Evolutionary conservation across 2,888 invertebrate genomes (phyloP).

Genomic region (Stenchaetothrips biformis): DNA sequence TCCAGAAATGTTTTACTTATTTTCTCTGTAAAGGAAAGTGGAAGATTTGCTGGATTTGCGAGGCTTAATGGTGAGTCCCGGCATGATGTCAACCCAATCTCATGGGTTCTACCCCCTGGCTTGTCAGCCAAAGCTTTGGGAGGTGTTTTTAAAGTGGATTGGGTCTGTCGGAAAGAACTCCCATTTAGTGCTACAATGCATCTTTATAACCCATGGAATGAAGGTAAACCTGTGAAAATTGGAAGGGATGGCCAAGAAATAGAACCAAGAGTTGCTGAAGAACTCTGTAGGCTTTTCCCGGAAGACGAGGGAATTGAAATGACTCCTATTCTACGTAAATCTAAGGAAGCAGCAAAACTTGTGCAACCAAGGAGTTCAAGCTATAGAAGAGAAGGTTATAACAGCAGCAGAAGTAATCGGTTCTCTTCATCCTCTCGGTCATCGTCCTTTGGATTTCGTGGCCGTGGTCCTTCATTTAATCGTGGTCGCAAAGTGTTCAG

Average conservation of each 20-base stretch:
- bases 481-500: constrained; percentile 54
- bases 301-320: constrained; percentile 87
- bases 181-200: constrained; percentile 89
- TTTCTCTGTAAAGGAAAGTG: constrained; percentile 97
- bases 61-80: constrained; percentile 82
- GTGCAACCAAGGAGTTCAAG: constrained; percentile 49
- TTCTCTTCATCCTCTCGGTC: constrained; percentile 30
- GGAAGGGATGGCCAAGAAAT: constrained; percentile 99
- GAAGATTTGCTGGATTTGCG: constrained; percentile 92
- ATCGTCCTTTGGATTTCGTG: constrained; percentile 32
- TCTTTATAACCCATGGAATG: constrained; percentile 96
- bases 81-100: constrained; percentile 81
- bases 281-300: constrained; percentile 87
- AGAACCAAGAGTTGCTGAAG: constrained; percentile 91
- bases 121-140: constrained; percentile 60
- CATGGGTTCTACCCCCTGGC: constrained; percentile 92
- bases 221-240: constrained; percentile 96
- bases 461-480: constrained; percentile 33
- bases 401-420: constrained; percentile 26
- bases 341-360: constrained; percentile 74
- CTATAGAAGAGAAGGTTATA: constrained; percentile 32
- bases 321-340: constrained; percentile 77
- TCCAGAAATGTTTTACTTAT: constrained; percentile 90
- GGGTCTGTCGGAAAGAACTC: constrained; percentile 93
- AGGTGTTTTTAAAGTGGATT: constrained; percentile 94